Evolutionary conservation across 2,888 invertebrate genomes (phyloP), one percentile per base, ranked within the genome.

Genomic region (Pseudanteris insignis): DNA sequence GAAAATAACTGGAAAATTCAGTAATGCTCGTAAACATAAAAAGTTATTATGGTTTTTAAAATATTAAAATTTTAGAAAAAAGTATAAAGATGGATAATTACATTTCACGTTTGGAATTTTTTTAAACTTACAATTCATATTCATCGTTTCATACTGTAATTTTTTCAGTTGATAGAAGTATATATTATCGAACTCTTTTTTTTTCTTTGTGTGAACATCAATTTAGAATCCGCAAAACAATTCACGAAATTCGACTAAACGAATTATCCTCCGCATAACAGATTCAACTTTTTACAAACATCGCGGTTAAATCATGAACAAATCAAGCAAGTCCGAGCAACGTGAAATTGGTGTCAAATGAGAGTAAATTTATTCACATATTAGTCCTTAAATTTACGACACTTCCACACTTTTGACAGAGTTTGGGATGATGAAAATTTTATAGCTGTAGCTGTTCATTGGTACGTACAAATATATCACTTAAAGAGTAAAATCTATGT

Each of bases 381-480:
- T 48, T 47, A 48, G 37, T 21, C 41, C 32, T 26, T 28, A 29
- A 41, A 59, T 53, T 59, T 59, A 53, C 47, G 51, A 47, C 37
- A 37, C 44, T 59, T 44, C 38, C 50, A 11, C 34, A 38, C 9
- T 4, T 40, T 10, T 10, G 36, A 25, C 47, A 28, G 41, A 47
- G 47, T 47, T 47, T 55, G 44, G 43, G 12, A 38, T 33, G 38
- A 46, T 46, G 53, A 41, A 59, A 59, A 59, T 53, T 53, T 59
- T 34, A 59, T 15, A 51, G 53, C 24, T 33, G 24, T 32, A 11
- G 32, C 21, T 28, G 36, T 12, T 25, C 48, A 44, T 29, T 34
- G 36, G 29, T 29, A 59, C 34, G 36, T 51, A 46, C 51, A 53
- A 53, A 53, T 46, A 53, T 41, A 43, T 40, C 50, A 38, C 40